phyloP scores from a whole-genome alignment of 2,888 invertebrate species.

The Leptura quadrifasciata region DNA sequence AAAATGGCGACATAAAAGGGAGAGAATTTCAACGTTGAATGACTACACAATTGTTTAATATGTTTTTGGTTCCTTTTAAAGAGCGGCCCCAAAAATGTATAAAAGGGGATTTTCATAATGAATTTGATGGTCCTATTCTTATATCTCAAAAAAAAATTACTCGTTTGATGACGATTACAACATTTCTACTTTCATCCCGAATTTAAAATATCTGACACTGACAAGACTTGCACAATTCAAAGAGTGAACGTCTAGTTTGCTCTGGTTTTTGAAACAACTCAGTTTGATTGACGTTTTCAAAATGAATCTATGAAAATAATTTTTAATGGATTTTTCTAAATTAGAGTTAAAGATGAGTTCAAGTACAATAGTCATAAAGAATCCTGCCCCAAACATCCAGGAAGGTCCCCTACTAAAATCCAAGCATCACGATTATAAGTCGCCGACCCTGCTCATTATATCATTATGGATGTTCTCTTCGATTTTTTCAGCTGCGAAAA shows the following conservation, averaged over 20 bases:
- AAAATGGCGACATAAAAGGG: slow-evolving; percentile 66
- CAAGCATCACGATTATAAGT: slow-evolving; percentile 50
- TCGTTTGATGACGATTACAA: not conserved
- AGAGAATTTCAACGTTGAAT: slow-evolving; percentile 64
- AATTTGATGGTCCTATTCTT: slow-evolving; percentile 36
- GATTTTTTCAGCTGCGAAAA: slow-evolving; percentile 65
- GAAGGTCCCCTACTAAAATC: slow-evolving; percentile 38
- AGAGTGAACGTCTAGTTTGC: slow-evolving; percentile 14
- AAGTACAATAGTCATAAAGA: slow-evolving; percentile 65
- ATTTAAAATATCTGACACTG: slow-evolving; percentile 50
- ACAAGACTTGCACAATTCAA: slow-evolving; percentile 37
- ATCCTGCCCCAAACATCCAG: slow-evolving; percentile 50
- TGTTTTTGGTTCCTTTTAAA: slow-evolving; percentile 60
- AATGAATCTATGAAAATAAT: slow-evolving; percentile 20
- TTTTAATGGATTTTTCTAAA: slow-evolving; percentile 17
- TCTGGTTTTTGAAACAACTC: slow-evolving; percentile 31
- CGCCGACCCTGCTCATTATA: slow-evolving; percentile 50
- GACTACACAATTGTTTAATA: slow-evolving; percentile 62
- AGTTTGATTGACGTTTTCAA: slow-evolving; percentile 42
- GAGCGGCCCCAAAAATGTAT: slow-evolving; percentile 64
- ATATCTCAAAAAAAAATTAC: slow-evolving; percentile 21
- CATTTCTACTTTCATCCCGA: not conserved
- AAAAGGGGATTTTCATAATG: slow-evolving; percentile 67
- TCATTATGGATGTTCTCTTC: slow-evolving; percentile 67
- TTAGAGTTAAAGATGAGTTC: slow-evolving; percentile 60